phyloP scores from a whole-genome alignment of 2,113 vertebrate species.

The Spea multiplicata region DNA sequence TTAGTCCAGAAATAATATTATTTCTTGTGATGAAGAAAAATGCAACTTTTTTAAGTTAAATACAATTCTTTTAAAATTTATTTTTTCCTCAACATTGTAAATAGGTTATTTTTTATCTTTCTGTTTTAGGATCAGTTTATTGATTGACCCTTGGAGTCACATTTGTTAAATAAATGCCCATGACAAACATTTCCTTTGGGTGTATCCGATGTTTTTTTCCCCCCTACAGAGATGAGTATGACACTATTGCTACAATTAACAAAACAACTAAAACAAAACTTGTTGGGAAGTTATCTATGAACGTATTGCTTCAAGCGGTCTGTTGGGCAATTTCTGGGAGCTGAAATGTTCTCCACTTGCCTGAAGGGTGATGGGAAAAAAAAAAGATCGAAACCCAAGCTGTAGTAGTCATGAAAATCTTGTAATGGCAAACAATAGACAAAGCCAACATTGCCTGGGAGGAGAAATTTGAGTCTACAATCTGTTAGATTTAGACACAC shows the following conservation, averaged over 20 bases:
- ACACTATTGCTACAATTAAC: slow-evolving; percentile 53
- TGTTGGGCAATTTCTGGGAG: slow-evolving; percentile 71
- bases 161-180: slow-evolving; percentile 21
- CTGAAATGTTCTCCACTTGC: slow-evolving; percentile 68
- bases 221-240: slow-evolving; percentile 51
- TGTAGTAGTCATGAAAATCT: slow-evolving; percentile 74
- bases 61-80: too few relatives aligned
- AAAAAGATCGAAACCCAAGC: slow-evolving; percentile 80
- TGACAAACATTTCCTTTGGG: slow-evolving; percentile 52
- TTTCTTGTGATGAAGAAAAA: too few relatives aligned
- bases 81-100: too few relatives aligned
- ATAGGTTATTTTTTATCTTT: too few relatives aligned
- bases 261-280: slow-evolving; percentile 48
- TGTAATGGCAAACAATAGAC: slow-evolving; percentile 77
- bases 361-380: slow-evolving; percentile 76
- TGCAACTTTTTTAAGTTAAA: too few relatives aligned
- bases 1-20: too few relatives aligned
- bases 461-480: slow-evolving; percentile 87
- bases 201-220: slow-evolving; percentile 52
- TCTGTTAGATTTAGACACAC: slow-evolving; percentile 80
- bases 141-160: too few relatives aligned
- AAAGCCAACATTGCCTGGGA: slow-evolving; percentile 80
- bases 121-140: too few relatives aligned
- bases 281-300: slow-evolving; percentile 54
- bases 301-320: slow-evolving; percentile 61